Evolutionary conservation across 2,113 vertebrate genomes (phyloP).

Genomic region (Daboia siamensis): DNA sequence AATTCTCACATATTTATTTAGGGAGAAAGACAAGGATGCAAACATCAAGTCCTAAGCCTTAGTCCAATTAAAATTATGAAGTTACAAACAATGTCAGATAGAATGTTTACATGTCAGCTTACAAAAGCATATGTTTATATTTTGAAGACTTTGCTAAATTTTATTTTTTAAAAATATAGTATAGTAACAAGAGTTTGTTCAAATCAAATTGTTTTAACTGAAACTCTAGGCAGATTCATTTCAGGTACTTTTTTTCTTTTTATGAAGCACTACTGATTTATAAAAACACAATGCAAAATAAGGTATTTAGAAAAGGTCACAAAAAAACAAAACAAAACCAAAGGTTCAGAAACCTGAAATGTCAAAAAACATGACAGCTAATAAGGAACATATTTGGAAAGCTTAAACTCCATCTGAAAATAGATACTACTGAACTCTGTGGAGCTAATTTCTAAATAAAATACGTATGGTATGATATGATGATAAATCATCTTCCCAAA

Average conservation of each 20-base stretch:
- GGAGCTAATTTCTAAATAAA: background rate
- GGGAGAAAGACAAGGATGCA: background rate
- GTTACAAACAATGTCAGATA: background rate
- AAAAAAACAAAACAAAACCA: constrained; percentile 1
- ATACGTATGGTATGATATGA: background rate
- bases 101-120: background rate
- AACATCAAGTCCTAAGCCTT: background rate
- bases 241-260: background rate
- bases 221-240: background rate
- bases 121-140: background rate
- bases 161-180: background rate
- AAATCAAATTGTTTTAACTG: background rate
- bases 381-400: constrained; percentile 40
- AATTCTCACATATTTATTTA: background rate
- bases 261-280: constrained; percentile 42
- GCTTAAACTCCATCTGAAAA: constrained; percentile 28
- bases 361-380: constrained; percentile 49
- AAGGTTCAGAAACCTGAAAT: constrained; percentile 50
- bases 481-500: background rate
- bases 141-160: background rate
- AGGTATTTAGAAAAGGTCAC: constrained; percentile 62
- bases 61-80: background rate
- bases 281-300: constrained; percentile 59
- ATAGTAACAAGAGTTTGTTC: background rate
- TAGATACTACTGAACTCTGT: background rate